phyloP scores from a whole-genome alignment of 2,113 vertebrate species.

The Natator depressus region DNA sequence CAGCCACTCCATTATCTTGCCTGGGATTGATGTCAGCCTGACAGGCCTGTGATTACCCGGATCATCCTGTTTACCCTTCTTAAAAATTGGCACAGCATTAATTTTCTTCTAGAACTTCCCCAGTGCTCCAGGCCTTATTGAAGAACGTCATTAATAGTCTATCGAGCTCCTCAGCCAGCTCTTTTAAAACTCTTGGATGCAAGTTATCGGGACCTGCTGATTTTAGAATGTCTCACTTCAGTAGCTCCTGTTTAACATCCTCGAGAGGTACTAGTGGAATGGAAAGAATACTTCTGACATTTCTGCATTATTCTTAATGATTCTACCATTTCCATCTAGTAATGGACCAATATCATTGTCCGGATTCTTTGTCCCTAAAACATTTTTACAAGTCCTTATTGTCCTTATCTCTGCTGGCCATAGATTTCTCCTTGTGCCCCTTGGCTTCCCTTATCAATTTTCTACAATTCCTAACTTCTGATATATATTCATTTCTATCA shows the following conservation, averaged over 20 bases:
- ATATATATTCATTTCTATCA: background rate
- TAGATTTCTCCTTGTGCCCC: background rate
- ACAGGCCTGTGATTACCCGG: background rate
- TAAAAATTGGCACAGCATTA: background rate
- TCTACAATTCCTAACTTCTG: background rate
- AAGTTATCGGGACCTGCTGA: background rate
- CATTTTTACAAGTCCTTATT: background rate
- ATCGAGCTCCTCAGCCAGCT: background rate
- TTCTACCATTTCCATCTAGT: background rate
- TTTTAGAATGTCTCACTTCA: background rate
- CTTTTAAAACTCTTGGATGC: background rate
- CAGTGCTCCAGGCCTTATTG: background rate
- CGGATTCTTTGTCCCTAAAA: background rate
- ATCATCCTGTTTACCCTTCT: background rate
- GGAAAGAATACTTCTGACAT: background rate
- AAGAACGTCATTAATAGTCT: background rate
- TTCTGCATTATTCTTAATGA: background rate
- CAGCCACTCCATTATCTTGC: background rate
- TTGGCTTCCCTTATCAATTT: background rate
- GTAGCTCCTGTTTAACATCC: background rate
- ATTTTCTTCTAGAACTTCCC: background rate
- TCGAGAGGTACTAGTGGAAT: background rate
- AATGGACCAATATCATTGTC: background rate
- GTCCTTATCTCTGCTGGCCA: background rate
- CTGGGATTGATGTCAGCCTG: background rate